Percentiles rank a stretch among this genome's conserved stretches.
Evolutionary conservation across 2,888 invertebrate species (phyloP).

Genomic region (Chrysina gloriosa): DNA sequence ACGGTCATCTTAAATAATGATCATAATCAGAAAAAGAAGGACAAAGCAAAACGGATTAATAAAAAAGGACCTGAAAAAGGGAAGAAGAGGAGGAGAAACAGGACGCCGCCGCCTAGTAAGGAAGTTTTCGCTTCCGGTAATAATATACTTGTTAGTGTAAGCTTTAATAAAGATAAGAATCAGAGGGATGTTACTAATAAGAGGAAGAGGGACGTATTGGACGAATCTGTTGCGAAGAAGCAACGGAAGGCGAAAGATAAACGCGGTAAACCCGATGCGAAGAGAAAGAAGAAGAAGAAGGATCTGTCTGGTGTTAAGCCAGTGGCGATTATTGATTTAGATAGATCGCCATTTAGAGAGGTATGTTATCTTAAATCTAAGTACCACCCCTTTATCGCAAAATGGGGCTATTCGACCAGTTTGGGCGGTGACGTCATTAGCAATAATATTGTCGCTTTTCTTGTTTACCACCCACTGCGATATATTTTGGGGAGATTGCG

Average conservation of each 20-base stretch:
- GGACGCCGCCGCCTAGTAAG: conserved; percentile 79
- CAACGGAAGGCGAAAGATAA: conserved; percentile 62
- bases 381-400: too few relatives aligned
- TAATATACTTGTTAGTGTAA: conserved; percentile 92
- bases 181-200: conserved; percentile 39
- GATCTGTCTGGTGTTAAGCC: conserved; percentile 71
- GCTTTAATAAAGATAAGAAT: conserved; percentile 79
- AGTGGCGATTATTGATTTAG: conserved; percentile 87
- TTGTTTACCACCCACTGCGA: too few relatives aligned
- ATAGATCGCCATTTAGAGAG: conserved; percentile 86
- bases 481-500: too few relatives aligned
- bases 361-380: conserved; percentile 48
- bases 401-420: too few relatives aligned
- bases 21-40: conserved; percentile 67
- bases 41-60: conserved; percentile 63
- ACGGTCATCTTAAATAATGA: conserved; percentile 72
- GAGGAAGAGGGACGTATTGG: conserved; percentile 49
- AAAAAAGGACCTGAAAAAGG: conserved; percentile 64
- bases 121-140: conserved; percentile 94
- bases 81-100: conserved; percentile 62
- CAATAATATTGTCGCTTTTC: too few relatives aligned
- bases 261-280: conserved; percentile 58
- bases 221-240: conserved; percentile 59
- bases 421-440: too few relatives aligned
- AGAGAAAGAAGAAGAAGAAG: conserved; percentile 52